phyloP scores from a whole-genome alignment of 2,888 invertebrate genomes.

The Yponomeuta sedellus region DNA sequence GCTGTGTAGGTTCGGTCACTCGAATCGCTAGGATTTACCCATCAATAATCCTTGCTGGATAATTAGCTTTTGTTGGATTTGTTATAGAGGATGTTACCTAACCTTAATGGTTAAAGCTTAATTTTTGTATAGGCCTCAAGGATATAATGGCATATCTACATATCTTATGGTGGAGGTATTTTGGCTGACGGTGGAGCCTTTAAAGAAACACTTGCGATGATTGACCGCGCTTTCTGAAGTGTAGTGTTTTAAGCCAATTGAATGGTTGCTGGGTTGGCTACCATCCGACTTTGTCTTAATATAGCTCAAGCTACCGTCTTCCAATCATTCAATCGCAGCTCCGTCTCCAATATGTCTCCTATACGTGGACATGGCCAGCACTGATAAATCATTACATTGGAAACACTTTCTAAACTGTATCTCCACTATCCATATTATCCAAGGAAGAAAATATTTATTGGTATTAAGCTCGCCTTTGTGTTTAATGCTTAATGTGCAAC shows the following conservation, averaged over 20 bases:
- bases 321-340: not conserved
- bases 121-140: too few species aligned
- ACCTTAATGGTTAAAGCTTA: too few species aligned
- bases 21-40: constrained; percentile 12
- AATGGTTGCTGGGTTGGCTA: not conserved
- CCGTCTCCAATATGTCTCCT: not conserved
- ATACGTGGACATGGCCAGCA: too few species aligned
- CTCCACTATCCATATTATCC: too few species aligned
- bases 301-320: not conserved
- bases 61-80: not conserved
- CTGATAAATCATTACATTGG: not conserved
- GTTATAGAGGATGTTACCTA: not conserved
- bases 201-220: not conserved
- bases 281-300: not conserved
- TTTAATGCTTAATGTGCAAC: too few species aligned
- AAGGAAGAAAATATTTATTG: too few species aligned
- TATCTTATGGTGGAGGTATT: not conserved
- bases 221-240: not conserved
- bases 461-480: too few species aligned
- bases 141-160: too few species aligned
- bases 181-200: not conserved
- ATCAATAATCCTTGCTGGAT: not conserved
- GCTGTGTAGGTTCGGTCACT: constrained; percentile 13
- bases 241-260: not conserved
- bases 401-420: not conserved